Conservation (phyloP, 2,888 invertebrate species). For the Erynnis tages region DNA sequence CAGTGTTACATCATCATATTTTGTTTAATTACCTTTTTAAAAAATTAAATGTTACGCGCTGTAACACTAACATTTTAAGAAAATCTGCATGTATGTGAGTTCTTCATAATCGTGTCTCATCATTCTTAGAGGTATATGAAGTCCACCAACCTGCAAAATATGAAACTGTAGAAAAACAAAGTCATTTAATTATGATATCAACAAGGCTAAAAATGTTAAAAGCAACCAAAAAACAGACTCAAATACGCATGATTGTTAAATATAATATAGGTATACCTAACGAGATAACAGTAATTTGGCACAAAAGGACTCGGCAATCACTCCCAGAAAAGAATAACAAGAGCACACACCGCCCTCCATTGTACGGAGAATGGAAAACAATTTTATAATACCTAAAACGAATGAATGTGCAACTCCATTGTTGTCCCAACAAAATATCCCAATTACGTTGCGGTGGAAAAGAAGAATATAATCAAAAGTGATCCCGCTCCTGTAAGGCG, state of each 20-base stretch:
- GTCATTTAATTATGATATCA: too few species aligned
- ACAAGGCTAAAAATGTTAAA: too few species aligned
- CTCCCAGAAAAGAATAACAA: conserved; percentile 38
- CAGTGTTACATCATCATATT: too few species aligned
- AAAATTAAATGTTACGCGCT: too few species aligned
- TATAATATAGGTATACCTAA: conserved; percentile 14
- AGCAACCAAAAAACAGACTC: neutral
- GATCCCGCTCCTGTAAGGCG: conserved; percentile 55
- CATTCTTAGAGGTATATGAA: too few species aligned
- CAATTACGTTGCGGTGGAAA: conserved; percentile 74
- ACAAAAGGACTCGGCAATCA: conserved; percentile 41
- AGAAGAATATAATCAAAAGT: conserved; percentile 76
- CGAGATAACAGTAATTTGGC: conserved; percentile 24
- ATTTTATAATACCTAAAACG: conserved; percentile 69
- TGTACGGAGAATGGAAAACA: conserved; percentile 49
- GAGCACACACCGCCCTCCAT: conserved; percentile 36
- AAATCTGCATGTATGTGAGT: too few species aligned
- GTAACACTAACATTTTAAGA: too few species aligned
- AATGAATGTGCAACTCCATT: conserved; percentile 72
- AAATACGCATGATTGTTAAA: conserved; percentile 2
- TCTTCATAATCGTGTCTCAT: too few species aligned
- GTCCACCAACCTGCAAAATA: too few species aligned
- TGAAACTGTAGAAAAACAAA: too few species aligned
- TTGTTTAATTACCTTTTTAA: too few species aligned
- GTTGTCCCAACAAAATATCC: conserved; percentile 74